phyloP scores from a whole-genome alignment of 2,888 invertebrate genomes.

The Apamea sordens region DNA sequence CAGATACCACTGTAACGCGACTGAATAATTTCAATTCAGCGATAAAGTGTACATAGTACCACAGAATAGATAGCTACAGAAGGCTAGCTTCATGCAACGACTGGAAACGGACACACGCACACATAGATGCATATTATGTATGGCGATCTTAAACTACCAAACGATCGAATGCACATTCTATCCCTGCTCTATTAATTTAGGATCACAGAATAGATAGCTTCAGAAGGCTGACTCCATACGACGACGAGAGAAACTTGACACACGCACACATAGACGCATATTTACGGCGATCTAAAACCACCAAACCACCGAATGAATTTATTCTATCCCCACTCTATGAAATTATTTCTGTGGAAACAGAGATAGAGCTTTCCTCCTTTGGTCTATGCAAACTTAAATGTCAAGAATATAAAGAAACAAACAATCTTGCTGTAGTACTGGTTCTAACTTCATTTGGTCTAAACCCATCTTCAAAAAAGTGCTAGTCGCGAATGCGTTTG shows the following conservation, averaged over 20 bases:
- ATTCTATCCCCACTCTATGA: background rate
- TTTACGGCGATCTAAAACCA: background rate
- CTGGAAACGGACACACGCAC: background rate
- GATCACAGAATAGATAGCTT: background rate
- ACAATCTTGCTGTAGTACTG: background rate
- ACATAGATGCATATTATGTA: background rate
- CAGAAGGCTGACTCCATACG: background rate
- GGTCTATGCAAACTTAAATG: background rate
- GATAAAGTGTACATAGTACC: conserved; percentile 56
- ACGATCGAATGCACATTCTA: background rate
- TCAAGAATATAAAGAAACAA: background rate
- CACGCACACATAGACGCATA: background rate
- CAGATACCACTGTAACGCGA: conserved; percentile 50
- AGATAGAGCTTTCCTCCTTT: background rate
- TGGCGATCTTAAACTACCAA: background rate
- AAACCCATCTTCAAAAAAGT: background rate
- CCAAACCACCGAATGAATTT: background rate
- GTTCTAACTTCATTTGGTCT: background rate
- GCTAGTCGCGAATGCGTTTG: background rate
- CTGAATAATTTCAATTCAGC: conserved; percentile 59
- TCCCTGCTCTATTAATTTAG: background rate
- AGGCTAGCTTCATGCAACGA: background rate
- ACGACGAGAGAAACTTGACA: background rate
- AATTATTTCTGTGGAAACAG: background rate
- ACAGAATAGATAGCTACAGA: conserved; percentile 4